phyloP scores from a whole-genome alignment of 2,797 vertebrate genomes.

The Steatocranus sp. region DNA sequence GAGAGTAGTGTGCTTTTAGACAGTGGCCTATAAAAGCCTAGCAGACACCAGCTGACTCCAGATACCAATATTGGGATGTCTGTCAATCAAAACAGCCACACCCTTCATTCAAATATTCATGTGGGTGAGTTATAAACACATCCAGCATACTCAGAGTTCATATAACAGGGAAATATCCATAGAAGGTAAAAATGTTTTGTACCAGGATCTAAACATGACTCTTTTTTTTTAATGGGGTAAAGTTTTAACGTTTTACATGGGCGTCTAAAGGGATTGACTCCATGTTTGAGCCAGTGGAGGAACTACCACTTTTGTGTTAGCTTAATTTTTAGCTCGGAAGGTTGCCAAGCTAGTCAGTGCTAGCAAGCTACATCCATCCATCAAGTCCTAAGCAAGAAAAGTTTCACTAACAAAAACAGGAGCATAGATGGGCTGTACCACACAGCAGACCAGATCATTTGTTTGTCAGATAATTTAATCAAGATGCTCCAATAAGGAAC shows the following conservation, averaged over 20 bases:
- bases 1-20: neutral
- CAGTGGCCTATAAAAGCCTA: neutral
- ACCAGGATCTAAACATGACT: neutral
- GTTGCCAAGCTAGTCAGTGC: neutral
- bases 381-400: neutral
- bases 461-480: neutral
- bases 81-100: neutral
- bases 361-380: neutral
- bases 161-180: neutral
- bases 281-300: neutral
- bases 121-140: neutral
- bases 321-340: neutral
- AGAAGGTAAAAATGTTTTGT: neutral
- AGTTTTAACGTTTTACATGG: neutral
- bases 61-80: neutral
- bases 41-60: neutral
- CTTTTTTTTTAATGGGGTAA: neutral
- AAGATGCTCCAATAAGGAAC: neutral
- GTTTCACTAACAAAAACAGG: neutral
- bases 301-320: neutral
- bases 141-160: neutral
- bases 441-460: neutral
- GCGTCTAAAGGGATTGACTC: neutral
- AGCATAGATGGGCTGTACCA: neutral
- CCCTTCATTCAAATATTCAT: neutral